These are phyloP conservation scores for Lacerta viridis DNA, from an alignment of 2,797 vertebrate species.

Conservation along the genomic window DNA sequence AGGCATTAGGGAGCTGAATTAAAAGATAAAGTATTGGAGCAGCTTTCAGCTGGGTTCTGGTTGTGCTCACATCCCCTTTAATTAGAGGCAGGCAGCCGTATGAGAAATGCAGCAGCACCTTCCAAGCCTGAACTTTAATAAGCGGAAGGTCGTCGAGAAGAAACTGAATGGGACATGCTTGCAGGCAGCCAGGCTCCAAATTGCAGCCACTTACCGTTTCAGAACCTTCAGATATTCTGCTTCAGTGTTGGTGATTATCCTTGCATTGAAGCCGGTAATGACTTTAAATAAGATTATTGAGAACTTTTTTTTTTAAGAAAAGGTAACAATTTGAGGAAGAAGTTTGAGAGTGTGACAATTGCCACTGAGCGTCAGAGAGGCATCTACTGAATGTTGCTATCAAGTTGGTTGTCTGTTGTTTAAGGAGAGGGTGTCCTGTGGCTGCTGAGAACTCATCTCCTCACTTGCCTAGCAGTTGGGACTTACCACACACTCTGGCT, in stretches of 20 bases:
- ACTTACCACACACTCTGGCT: neutral
- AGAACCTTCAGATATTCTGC: slow-evolving; percentile 59
- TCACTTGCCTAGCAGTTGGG: neutral
- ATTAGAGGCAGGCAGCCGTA: slow-evolving; percentile 61
- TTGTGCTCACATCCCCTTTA: slow-evolving; percentile 46
- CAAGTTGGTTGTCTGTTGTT: neutral
- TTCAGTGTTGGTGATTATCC: slow-evolving; percentile 35
- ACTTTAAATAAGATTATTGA: neutral
- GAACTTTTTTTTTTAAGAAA: neutral
- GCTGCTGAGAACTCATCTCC: neutral
- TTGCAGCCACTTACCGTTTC: slow-evolving; percentile 22
- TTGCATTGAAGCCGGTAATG: neutral
- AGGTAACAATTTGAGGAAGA: neutral
- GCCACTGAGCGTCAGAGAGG: neutral
- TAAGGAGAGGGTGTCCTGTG: neutral
- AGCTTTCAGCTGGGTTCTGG: slow-evolving; percentile 45
- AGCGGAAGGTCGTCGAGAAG: slow-evolving; percentile 52
- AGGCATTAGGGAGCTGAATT: slow-evolving; percentile 42
- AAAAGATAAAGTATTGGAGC: slow-evolving; percentile 38
- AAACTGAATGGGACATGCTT: slow-evolving; percentile 26
- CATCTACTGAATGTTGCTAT: neutral
- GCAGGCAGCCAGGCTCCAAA: slow-evolving; percentile 48
- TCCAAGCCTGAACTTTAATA: slow-evolving; percentile 58
- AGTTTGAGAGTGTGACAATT: neutral
- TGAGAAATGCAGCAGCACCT: slow-evolving; percentile 52